Evolutionary conservation across 2,113 vertebrate genomes (phyloP), one percentile per base, ranked within the genome.

Genomic region (Phalacrocorax brasilianus): DNA sequence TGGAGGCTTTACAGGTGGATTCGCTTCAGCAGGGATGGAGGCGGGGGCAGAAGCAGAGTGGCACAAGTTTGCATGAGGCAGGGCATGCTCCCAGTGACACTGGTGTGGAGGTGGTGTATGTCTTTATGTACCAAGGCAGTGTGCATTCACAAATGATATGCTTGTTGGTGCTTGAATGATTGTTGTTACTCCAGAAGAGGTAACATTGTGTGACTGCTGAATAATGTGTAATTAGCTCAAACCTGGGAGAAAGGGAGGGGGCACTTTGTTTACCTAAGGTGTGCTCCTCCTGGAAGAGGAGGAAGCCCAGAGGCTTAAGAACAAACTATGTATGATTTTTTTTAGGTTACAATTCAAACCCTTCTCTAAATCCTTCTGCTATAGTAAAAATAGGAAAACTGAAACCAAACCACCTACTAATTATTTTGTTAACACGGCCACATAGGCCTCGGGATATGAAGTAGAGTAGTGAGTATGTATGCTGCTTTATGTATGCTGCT

Each of bases 111-210:
- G n/a, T 19, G 17, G 0, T 42, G 42, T 14, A 3, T 22, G 21
- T 26, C 35, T 75, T 15, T 15, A 5, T 10, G 35, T 19, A 44
- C 28, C 0, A 0, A 61, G 33, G 67, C 27, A 56, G 35, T 2
- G 24, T n/a, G 27, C 2, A 1, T 32, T 80, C 15, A 45, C 7
- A 32, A n/a, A 24, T 16, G 8, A 33, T 62, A n/a, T 1, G 0
- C 5, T 68, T 87, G 38, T 65, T 61, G 14, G 26, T 40, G 44
- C 61, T 50, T 30, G 20, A 42, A 11, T n/a, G 19, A 14, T 32
- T 55, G 17, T 17, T 77, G 1, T 71, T 78, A 28, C 30, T 80
- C 63, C 20, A 42, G 59, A 63, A 85, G 58, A 63, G 20, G 9
- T 44, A 68, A 68, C 16, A 42, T 12, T 13, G 1, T 47, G 21